Evolutionary conservation across 1,140 invertebrate species (phyloP).

Genomic region (Dolichoris vasculosae): DNA sequence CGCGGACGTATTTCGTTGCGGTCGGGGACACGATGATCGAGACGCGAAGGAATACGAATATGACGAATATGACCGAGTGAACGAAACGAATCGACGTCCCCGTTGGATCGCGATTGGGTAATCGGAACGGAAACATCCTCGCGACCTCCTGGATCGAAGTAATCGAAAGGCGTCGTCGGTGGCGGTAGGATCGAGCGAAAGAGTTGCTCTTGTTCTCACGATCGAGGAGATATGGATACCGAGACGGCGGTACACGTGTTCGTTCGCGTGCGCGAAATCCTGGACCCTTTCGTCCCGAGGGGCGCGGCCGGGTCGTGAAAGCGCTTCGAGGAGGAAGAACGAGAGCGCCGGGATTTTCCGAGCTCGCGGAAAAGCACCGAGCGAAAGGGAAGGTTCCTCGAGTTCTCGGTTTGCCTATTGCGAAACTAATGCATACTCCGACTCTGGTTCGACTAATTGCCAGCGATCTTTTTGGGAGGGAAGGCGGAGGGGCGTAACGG

Average conservation of each 20-base stretch:
- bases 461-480: not conserved
- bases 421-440: not conserved
- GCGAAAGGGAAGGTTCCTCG: constrained; percentile 1
- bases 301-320: not conserved
- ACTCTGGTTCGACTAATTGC: not conserved
- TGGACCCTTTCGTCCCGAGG: not conserved
- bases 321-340: not conserved
- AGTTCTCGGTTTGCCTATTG: not conserved
- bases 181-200: not conserved
- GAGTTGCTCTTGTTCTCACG: constrained; percentile 44
- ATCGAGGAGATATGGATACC: not conserved
- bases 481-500: not conserved
- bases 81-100: not conserved
- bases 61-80: no score
- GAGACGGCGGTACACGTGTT: not conserved
- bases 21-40: no score
- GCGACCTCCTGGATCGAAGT: not conserved
- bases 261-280: not conserved
- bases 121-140: no score
- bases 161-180: not conserved
- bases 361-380: not conserved
- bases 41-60: no score
- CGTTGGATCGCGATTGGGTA: no score
- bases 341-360: not conserved
- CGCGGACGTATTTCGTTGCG: not conserved